Base-by-base conservation (phyloP, 2,888 invertebrate species). In the Euphydryas editha region DNA sequence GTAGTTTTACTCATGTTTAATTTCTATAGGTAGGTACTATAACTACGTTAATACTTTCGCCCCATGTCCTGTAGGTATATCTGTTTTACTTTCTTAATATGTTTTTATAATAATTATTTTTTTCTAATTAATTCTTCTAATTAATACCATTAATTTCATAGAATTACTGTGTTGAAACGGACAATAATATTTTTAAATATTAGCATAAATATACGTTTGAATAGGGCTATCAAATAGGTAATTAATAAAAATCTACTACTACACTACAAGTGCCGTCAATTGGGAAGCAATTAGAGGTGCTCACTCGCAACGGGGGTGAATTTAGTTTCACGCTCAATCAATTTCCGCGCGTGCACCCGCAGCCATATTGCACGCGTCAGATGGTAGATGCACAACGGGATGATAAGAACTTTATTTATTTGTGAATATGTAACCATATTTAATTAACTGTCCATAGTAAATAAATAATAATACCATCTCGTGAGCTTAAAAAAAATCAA, bases 311-410 rank as follows among this genome's bases (percentile, higher is more conserved):
- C 83, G 77, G 90, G 92, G 92, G 92, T 92, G 92, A 88, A 92
- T 92, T 86, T 92, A 76, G 88, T 92, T 92, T 90, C 90, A 92
- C 90, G 92, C 87, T 91, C 92, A 91, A 92, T 92, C 90, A 90
- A 90, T 87, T 91, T 87, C 83, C 81, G 90, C 91, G 90, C 89
- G 86, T 84, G 90, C 69, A 78, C 90, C 90, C 90, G 88, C 86
- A 90, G 88, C 90, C 92, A 92, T 91, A 92, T 90, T 92, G 92
- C 90, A 90, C 91, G 88, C 91, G 92, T 89, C 92, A 91, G 85
- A 88, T 91, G 91, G 86, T 82, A 75, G 84, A 87, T 82, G 85
- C 74, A 71, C 74, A 69, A 68, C 65, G 57, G 67, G 70, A 70
- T 77, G 83, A 82, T 85, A 81, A 79, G 76, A 80, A 73, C 77